Conservation (phyloP, 2,113 vertebrate species). For the Tamias sibiricus region DNA sequence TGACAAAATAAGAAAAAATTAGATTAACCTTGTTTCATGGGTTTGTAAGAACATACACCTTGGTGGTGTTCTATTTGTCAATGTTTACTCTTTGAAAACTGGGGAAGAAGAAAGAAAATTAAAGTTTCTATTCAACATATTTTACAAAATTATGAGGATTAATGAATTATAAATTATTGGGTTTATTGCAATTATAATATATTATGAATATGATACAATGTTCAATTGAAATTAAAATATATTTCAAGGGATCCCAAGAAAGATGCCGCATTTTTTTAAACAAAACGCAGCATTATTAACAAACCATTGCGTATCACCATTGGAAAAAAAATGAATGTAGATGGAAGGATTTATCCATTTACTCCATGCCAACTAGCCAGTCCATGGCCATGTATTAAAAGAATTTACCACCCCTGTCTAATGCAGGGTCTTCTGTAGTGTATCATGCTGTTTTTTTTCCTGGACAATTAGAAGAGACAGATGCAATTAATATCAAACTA, state of each 20-base stretch:
- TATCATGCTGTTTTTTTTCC: conserved; percentile 1
- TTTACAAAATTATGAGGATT: conserved; percentile 1
- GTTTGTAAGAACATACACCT: neutral
- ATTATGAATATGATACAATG: neutral
- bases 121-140: neutral
- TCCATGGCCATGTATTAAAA: conserved; percentile 3
- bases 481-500: conserved; percentile 9
- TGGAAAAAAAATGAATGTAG: neutral
- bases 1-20: conserved; percentile 32
- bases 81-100: conserved; percentile 45
- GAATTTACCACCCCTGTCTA: neutral
- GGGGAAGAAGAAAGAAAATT: neutral
- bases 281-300: neutral
- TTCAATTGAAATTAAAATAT: conserved; percentile 51
- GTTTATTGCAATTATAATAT: conserved; percentile 37
- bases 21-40: neutral
- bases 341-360: conserved; percentile 8
- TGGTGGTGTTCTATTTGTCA: neutral
- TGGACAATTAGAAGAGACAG: neutral
- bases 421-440: neutral
- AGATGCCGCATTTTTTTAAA: conserved; percentile 10
- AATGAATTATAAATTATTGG: neutral
- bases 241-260: neutral
- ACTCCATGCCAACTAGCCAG: neutral
- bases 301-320: neutral